These are phyloP conservation scores for Drosophila eugracilis DNA, from an alignment of 1,140 invertebrate genomes.

Conservation along the genomic window DNA sequence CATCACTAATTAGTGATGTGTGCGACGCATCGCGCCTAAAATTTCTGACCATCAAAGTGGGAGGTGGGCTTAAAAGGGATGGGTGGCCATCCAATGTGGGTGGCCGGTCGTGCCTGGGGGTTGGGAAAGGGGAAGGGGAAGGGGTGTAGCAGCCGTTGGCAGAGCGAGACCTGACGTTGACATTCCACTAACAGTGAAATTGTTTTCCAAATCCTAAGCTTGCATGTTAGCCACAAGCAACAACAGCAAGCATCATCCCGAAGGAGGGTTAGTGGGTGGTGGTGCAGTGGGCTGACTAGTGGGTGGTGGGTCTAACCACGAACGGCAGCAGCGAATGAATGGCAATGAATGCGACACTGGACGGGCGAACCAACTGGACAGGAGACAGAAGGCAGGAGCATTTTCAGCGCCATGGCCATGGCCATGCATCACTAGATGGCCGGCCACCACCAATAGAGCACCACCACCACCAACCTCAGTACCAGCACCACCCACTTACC, in stretches of 20 bases:
- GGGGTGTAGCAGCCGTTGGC: conserved; percentile 1
- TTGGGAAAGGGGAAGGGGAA: background rate
- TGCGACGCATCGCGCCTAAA: conserved; percentile 63
- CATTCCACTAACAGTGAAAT: conserved; percentile 81
- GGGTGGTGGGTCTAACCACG: conserved; percentile 46
- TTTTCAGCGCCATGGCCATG: conserved; percentile 71
- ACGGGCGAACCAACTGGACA: conserved; percentile 20
- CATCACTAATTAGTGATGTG: conserved; percentile 82
- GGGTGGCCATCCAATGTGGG: background rate
- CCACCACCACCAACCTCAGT: conserved; percentile 17
- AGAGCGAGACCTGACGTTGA: conserved; percentile 68
- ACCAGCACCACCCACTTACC: conserved; percentile 17
- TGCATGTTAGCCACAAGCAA: conserved; percentile 76
- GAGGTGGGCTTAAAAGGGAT: background rate
- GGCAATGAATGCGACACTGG: conserved; percentile 80
- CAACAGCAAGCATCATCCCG: conserved; percentile 43
- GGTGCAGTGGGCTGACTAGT: background rate
- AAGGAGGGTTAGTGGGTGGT: background rate
- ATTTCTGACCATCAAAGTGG: conserved; percentile 57
- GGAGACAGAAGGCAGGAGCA: conserved; percentile 52
- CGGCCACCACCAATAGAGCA: conserved; percentile 19
- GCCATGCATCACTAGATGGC: conserved; percentile 65
- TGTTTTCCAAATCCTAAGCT: conserved; percentile 82
- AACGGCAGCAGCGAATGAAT: conserved; percentile 76
- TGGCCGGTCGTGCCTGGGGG: too few relatives aligned